These are phyloP conservation scores for Drosophila putrida DNA, from an alignment of 2,888 invertebrate genomes.

Conservation along the genomic window DNA sequence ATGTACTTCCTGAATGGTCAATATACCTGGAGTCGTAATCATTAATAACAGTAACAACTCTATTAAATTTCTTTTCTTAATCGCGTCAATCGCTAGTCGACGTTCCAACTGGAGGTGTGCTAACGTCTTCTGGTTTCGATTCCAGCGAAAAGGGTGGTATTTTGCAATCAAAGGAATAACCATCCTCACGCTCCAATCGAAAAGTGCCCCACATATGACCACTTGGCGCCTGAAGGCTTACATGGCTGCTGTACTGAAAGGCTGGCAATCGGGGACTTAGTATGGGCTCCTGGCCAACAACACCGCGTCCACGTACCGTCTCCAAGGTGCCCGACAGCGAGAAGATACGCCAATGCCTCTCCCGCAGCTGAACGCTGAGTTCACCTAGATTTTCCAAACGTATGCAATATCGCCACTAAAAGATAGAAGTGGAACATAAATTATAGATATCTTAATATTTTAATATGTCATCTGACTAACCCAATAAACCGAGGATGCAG, in stretches of 20 bases:
- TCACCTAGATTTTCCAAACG: slow-evolving; percentile 97
- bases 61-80: slow-evolving; percentile 41
- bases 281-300: slow-evolving; percentile 99
- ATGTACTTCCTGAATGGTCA: slow-evolving; percentile 51
- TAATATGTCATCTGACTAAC: slow-evolving; percentile 51
- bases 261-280: slow-evolving; percentile 95
- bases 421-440: too few relatives aligned
- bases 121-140: slow-evolving; percentile 92
- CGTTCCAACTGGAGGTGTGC: slow-evolving; percentile 52
- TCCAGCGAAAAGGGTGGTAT: slow-evolving; percentile 99
- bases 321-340: slow-evolving; percentile 97
- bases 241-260: slow-evolving; percentile 99
- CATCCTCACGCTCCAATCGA: slow-evolving; percentile 98
- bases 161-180: slow-evolving; percentile 97
- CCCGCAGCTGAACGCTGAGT: slow-evolving; percentile 95
- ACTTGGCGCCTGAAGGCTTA: slow-evolving; percentile 97
- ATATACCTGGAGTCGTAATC: slow-evolving; percentile 33
- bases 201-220: slow-evolving; percentile 97
- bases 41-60: slow-evolving; percentile 46
- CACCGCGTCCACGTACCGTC: slow-evolving; percentile 96
- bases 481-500: slow-evolving; percentile 96
- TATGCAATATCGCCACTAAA: slow-evolving; percentile 98
- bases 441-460: too few relatives aligned
- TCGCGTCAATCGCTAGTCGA: slow-evolving; percentile 55
- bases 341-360: slow-evolving; percentile 99